These are phyloP conservation scores for Enteromius afrohamiltoni DNA, from an alignment of 2,797 vertebrate species.

Conservation along the genomic window DNA sequence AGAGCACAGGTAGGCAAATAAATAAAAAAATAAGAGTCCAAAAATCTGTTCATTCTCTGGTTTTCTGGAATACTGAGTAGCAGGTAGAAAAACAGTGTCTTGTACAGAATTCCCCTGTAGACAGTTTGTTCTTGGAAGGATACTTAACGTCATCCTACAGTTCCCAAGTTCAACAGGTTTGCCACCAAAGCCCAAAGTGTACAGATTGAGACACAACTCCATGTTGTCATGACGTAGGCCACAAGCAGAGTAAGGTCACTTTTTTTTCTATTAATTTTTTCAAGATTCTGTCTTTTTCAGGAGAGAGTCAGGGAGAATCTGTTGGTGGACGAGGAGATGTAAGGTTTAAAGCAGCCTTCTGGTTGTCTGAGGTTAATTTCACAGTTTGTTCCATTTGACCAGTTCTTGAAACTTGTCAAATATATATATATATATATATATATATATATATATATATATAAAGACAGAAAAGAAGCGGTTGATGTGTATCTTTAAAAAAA, in stretches of 20 bases:
- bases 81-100: conserved; percentile 70
- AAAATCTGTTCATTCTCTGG: conserved; percentile 70
- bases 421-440: conserved; percentile 61
- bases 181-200: conserved; percentile 43
- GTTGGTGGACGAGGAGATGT: conserved; percentile 57
- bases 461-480: conserved; percentile 64
- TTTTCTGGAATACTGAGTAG: conserved; percentile 76
- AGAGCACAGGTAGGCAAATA: conserved; percentile 68
- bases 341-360: conserved; percentile 78
- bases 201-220: conserved; percentile 63
- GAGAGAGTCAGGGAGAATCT: conserved; percentile 24
- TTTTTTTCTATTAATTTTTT: conserved; percentile 43
- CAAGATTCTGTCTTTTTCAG: conserved; percentile 20
- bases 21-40: conserved; percentile 69
- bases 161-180: conserved; percentile 60
- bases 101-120: conserved; percentile 72
- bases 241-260: conserved; percentile 75
- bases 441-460: conserved; percentile 64
- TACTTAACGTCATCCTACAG: conserved; percentile 57
- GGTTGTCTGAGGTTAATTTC: conserved; percentile 80
- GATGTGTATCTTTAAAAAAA: conserved; percentile 67
- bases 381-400: conserved; percentile 80
- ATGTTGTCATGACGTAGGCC: conserved; percentile 66
- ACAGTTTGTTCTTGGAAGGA: conserved; percentile 73
- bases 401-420: conserved; percentile 76